Evolutionary conservation across 2,888 invertebrate genomes (phyloP).

Genomic region (Pecten maximus): DNA sequence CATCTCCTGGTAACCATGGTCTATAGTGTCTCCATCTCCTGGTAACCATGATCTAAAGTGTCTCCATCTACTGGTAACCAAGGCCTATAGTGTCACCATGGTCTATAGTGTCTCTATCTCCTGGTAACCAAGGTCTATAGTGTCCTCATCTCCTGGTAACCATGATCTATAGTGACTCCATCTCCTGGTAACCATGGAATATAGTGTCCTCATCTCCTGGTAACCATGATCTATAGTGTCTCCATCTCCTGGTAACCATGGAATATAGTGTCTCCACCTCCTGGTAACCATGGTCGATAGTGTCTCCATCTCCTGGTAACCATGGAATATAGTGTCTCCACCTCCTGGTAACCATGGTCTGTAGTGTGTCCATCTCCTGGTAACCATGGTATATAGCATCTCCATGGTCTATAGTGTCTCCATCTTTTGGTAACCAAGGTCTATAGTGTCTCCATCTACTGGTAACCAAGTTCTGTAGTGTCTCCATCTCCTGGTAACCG

Average conservation of each 20-base stretch:
- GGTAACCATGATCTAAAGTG: too few relatives aligned
- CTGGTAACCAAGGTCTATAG: not conserved
- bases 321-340: not conserved
- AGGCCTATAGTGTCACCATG: not conserved
- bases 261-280: not conserved
- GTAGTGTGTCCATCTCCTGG: not conserved
- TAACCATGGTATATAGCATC: not conserved
- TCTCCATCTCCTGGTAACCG: not conserved
- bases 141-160: not conserved
- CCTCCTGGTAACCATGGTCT: not conserved
- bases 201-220: not conserved
- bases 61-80: too few relatives aligned
- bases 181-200: not conserved
- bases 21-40: too few relatives aligned
- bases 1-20: too few relatives aligned
- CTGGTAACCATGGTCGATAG: not conserved
- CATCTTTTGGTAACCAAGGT: not conserved
- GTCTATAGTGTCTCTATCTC: not conserved
- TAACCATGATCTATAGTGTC: not conserved
- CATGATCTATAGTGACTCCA: not conserved
- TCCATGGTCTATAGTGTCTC: not conserved
- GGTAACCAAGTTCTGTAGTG: not conserved
- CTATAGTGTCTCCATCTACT: not conserved
- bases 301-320: not conserved
- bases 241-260: not conserved